Evolutionary conservation across 2,797 vertebrate genomes (phyloP).

Genomic region (Anniella stebbinsi): DNA sequence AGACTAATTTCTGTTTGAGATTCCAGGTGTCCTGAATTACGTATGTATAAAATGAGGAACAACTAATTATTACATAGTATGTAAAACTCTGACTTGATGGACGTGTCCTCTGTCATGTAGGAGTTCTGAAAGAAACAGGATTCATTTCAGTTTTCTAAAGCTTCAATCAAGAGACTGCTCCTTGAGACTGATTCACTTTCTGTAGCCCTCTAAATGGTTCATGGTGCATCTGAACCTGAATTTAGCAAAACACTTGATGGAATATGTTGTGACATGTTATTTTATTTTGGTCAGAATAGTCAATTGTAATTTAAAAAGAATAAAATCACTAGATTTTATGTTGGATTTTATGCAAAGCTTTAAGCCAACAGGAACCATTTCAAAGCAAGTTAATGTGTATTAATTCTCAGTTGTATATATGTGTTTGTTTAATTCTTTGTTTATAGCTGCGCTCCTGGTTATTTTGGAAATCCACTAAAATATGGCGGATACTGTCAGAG

Average conservation of each 20-base stretch:
- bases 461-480: constrained; percentile 89
- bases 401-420: constrained; percentile 31
- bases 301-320: constrained; percentile 31
- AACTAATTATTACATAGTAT: neutral
- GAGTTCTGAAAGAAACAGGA: neutral
- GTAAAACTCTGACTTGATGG: neutral
- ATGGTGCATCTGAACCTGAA: neutral
- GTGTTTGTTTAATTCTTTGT: constrained; percentile 14
- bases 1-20: neutral
- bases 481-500: constrained; percentile 86
- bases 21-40: neutral
- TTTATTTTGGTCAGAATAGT: neutral
- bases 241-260: neutral
- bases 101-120: neutral
- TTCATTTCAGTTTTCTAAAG: neutral
- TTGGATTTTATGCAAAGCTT: constrained; percentile 20
- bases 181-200: neutral
- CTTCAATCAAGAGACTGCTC: neutral
- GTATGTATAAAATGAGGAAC: neutral
- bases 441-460: constrained; percentile 91
- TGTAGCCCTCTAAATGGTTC: neutral
- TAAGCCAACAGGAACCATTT: neutral
- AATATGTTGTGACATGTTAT: neutral
- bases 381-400: neutral
- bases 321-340: neutral